These are phyloP conservation scores for Atherinomorus stipes DNA, from an alignment of 2,113 vertebrate species.

Conservation along the genomic window DNA sequence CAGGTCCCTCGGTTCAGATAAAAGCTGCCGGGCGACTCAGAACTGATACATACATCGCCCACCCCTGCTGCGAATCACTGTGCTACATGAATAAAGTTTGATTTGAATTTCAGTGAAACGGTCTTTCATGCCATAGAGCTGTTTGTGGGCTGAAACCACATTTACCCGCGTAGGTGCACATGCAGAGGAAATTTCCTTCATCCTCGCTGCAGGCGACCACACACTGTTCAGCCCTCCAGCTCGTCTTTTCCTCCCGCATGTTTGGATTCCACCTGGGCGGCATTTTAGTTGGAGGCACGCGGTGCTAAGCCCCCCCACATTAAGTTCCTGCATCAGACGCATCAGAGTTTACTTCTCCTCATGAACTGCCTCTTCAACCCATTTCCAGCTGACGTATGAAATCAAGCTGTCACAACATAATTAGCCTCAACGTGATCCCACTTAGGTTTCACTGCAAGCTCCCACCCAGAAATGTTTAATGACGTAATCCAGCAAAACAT, in stretches of 20 bases:
- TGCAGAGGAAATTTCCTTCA: slow-evolving; percentile 9
- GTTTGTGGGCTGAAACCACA: slow-evolving; percentile 32
- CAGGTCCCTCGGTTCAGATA: no score
- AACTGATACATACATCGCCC: no score
- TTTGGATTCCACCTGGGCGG: slow-evolving; percentile 28
- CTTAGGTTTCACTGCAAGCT: slow-evolving; percentile 24
- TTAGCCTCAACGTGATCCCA: background rate
- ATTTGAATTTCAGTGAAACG: slow-evolving; percentile 28
- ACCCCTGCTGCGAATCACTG: no score
- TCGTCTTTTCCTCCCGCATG: slow-evolving; percentile 24
- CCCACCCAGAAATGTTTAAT: slow-evolving; percentile 9
- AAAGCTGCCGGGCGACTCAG: no score
- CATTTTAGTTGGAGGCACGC: background rate
- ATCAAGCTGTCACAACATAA: slow-evolving; percentile 15
- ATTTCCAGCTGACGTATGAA: slow-evolving; percentile 33
- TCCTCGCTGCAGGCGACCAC: slow-evolving; percentile 26
- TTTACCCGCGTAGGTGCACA: slow-evolving; percentile 24
- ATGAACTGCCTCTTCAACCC: slow-evolving; percentile 33
- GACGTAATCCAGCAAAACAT: slow-evolving; percentile 24
- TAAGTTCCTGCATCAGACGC: slow-evolving; percentile 18
- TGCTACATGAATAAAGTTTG: no score
- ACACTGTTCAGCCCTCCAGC: no score
- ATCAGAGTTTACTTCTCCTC: slow-evolving; percentile 13
- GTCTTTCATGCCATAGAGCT: slow-evolving; percentile 25
- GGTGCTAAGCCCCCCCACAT: slow-evolving; percentile 24